phyloP scores from a whole-genome alignment of 2,797 vertebrate species.

The Bryconaethiops microstoma region DNA sequence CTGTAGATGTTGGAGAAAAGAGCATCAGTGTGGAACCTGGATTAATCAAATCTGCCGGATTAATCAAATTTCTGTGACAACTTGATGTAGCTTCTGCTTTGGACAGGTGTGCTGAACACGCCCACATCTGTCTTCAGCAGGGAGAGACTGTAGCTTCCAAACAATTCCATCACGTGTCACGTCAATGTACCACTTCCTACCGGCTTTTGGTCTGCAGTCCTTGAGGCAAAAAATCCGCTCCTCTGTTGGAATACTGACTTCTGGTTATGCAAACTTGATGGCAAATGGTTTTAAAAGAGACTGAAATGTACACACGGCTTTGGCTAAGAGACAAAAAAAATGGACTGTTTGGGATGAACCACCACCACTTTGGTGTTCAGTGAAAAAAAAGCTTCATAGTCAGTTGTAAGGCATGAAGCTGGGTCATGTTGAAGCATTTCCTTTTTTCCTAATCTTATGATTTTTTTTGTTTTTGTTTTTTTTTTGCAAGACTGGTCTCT shows the following conservation, averaged over 20 bases:
- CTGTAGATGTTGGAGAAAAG: neutral
- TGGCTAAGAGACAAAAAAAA: too few relatives aligned
- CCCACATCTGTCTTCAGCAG: neutral
- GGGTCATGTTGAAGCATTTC: neutral
- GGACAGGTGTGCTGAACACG: too few relatives aligned
- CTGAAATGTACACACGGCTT: neutral
- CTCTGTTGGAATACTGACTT: neutral
- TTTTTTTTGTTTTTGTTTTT: conserved; percentile 14
- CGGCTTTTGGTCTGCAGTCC: neutral
- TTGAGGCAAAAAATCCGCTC: neutral
- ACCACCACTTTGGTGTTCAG: neutral
- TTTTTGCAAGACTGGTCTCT: neutral
- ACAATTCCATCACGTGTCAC: neutral
- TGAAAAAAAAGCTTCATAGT: neutral
- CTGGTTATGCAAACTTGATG: too few relatives aligned
- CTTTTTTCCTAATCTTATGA: neutral
- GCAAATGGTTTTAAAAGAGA: neutral
- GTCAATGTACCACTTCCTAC: neutral
- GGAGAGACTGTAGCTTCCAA: neutral
- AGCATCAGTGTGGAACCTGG: neutral
- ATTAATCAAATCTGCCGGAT: neutral
- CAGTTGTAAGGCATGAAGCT: neutral
- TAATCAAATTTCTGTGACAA: neutral
- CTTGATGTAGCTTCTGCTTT: neutral
- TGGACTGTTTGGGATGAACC: neutral